These are phyloP conservation scores for Pandemis corylana DNA, from an alignment of 2,888 invertebrate species.

Conservation along the genomic window DNA sequence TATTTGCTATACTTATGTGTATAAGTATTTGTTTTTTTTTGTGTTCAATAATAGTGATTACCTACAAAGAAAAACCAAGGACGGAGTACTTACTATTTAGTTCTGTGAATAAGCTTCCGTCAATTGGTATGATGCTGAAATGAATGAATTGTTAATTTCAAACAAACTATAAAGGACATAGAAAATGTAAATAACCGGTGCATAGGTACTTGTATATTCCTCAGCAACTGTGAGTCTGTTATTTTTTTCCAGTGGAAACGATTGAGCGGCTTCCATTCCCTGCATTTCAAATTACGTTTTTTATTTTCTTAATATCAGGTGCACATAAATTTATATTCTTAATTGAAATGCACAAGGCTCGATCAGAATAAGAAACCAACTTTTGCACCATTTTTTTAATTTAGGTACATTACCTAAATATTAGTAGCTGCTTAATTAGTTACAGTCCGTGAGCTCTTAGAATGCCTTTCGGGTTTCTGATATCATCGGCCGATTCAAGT, in stretches of 20 bases:
- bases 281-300: neutral
- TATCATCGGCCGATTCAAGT: too few species aligned
- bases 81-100: too few species aligned
- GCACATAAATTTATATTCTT: neutral
- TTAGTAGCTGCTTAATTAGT: too few species aligned
- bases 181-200: neutral
- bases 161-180: neutral
- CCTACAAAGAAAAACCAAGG: too few species aligned
- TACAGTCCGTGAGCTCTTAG: too few species aligned
- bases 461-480: too few species aligned
- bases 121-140: neutral
- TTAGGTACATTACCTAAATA: too few species aligned
- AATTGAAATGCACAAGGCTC: neutral
- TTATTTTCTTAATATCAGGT: neutral
- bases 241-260: neutral
- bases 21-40: conserved; percentile 41
- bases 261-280: neutral
- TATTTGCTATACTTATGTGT: conserved; percentile 20
- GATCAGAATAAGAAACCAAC: too few species aligned
- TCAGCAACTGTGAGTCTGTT: neutral
- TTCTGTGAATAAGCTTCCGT: neutral
- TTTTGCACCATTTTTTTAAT: too few species aligned
- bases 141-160: neutral
- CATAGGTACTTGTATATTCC: neutral
- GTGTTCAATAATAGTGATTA: conserved; percentile 17